These are phyloP conservation scores for Phoxinus dragarum DNA, from an alignment of 2,797 vertebrate genomes.

Conservation along the genomic window DNA sequence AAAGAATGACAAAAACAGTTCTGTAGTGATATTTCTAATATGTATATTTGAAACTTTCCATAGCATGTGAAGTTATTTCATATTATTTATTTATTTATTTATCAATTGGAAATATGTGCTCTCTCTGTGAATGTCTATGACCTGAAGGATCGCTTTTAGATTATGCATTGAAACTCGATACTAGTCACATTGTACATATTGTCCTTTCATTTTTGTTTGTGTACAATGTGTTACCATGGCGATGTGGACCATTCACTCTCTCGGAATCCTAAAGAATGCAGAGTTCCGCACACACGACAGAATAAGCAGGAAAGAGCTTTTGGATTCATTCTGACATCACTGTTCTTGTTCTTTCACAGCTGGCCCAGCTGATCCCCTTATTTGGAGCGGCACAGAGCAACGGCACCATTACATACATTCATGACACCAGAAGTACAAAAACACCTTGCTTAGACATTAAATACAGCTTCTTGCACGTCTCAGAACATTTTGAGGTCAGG, in stretches of 20 bases:
- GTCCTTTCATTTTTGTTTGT: constrained; percentile 51
- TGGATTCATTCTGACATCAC: constrained; percentile 45
- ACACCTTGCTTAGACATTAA: neutral
- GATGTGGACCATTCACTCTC: constrained; percentile 40
- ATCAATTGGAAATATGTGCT: constrained; percentile 1
- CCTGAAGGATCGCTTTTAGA: constrained; percentile 17
- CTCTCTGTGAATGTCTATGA: neutral
- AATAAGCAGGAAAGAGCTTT: constrained; percentile 34
- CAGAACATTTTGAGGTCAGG: neutral
- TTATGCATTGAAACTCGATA: constrained; percentile 30
- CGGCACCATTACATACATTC: constrained; percentile 80
- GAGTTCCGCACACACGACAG: constrained; percentile 20
- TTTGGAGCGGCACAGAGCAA: constrained; percentile 83
- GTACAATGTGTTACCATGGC: constrained; percentile 49
- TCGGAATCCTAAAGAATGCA: constrained; percentile 51
- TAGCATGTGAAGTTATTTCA: neutral
- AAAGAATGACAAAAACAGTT: no score
- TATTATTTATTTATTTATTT: neutral
- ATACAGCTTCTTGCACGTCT: neutral
- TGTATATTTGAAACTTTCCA: neutral
- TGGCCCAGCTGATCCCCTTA: constrained; percentile 84
- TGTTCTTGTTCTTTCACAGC: constrained; percentile 70
- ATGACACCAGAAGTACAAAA: constrained; percentile 10
- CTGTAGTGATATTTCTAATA: no score
- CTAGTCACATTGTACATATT: constrained; percentile 25